Base-by-base conservation (phyloP, 2,113 vertebrate genomes). In the Bombycilla garrulus region DNA sequence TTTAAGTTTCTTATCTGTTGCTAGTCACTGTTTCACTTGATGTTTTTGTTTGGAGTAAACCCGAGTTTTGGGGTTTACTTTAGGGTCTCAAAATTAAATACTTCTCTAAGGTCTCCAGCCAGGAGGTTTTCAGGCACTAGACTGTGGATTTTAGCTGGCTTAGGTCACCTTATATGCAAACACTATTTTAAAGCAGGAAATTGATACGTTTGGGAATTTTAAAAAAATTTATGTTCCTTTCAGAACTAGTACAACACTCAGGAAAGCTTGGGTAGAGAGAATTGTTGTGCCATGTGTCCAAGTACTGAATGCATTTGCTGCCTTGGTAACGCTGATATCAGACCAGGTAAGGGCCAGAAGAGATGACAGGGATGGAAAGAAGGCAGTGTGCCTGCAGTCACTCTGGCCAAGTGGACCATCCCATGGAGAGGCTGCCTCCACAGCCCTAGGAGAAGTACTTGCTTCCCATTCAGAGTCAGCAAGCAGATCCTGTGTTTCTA, bases 151-250 rank as follows among this genome's bases (percentile, higher is more conserved):
- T 88, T 83, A 77, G 24, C 58, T 88, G 42, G 17, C 67, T 90
- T 86, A 91, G 50, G 15, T 86, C 28, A 82, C 31, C 35, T 81
- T 73, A 42, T 28, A 56, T 19, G 15, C n/a, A 88, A 82, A 90
- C 53, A 31, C 61, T 79, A 20, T 40, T 81, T 81, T 72, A 85
- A 87, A 91, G 58, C n/a, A 73, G 66, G 74, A 82, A 87, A 80
- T 61, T 25, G 40, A 56, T 53, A 31, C 28, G 0, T 79, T 65
- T 79, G 38, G 38, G 47, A 71, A 35, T 84, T 81, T 31, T 18
- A 5, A 48, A 5, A 48, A 64, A 51, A 36, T 33, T 28, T n/a
- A 3, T 66, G 15, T 40, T 79, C 4, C 44, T 90, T 93, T 82
- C 33, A 51, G 74, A 48, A 66, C 35, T 58, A 74, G 56, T 28